Base-by-base conservation (phyloP, 2,797 vertebrate genomes). In the Ctenochaetus hawaiiensis region DNA sequence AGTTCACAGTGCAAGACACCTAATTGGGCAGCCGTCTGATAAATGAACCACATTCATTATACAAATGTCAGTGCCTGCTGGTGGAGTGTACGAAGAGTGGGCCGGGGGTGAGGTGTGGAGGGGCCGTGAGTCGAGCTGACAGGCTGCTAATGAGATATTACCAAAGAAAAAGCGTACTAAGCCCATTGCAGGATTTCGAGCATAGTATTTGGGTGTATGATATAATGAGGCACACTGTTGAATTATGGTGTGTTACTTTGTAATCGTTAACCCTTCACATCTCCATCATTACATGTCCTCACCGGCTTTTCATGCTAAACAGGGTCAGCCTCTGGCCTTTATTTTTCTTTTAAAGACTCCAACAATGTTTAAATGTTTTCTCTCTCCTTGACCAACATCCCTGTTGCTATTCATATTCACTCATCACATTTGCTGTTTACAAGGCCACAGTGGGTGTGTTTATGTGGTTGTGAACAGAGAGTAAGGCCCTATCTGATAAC, bases 31-130 rank as follows among this genome's bases (percentile, higher is more conserved):
- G 76, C 65, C 47, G 17, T 85, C 77, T 82, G 80, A 87, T 52
- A 89, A 90, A 87, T 75, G 72, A 89, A 58, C 68, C 86, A 68
- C 75, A 68, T 82, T 89, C 89, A 87, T 94, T 89, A 92, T 71
- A 88, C 77, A 85, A 91, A 88, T 90, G 91, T 89, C 89, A 92
- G 81, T 58, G 84, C 81, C 83, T 87, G 83, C 87, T 86, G 86
- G 68, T 86, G 78, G 70, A 86, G 90, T 85, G 84, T 77, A 78
- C 74, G 78, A 73, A 69, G 61, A 74, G 72, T 84, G 61, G 59
- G 58, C 45, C 37, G 26, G 26, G 67, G 76, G 76, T 30, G 81
- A 71, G 59, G 64, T 49, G 82, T 44, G 53, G 57, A 54, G 72
- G 72, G 85, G 64, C 48, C 59, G 78, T 11, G 69, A 84, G 79